Conservation (phyloP, 2,888 invertebrate genomes). For the Lutraria lutraria region DNA sequence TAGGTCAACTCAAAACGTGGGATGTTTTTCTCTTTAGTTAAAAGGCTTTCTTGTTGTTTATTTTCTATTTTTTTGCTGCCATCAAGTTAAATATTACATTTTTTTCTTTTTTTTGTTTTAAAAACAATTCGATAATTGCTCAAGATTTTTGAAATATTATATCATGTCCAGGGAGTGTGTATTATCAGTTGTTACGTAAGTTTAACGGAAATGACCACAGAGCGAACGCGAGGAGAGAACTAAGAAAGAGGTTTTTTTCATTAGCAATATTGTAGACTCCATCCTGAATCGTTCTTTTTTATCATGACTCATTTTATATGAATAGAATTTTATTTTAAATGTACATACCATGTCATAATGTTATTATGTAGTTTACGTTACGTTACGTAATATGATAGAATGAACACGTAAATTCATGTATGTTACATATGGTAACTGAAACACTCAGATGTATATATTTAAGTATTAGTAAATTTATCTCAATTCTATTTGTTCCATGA, state of each 20-base stretch:
- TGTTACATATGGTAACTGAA: conserved; percentile 34
- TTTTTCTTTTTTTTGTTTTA: conserved; percentile 2
- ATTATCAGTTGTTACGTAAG: conserved; percentile 3
- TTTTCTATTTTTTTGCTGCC: conserved; percentile 12
- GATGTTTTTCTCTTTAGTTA: background rate
- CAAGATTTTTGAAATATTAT: conserved; percentile 8
- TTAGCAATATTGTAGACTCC: conserved; percentile 21
- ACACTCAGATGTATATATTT: conserved; percentile 48
- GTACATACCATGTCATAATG: conserved; percentile 24
- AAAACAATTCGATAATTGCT: conserved; percentile 27
- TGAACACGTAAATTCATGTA: conserved; percentile 20
- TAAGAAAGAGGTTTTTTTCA: background rate
- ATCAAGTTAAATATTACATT: conserved; percentile 23
- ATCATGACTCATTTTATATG: conserved; percentile 20
- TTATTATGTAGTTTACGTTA: conserved; percentile 35
- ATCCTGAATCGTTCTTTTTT: background rate
- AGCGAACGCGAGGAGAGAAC: background rate
- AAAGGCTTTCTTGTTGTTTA: background rate
- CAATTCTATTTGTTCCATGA: conserved; percentile 37
- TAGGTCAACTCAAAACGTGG: conserved; percentile 4
- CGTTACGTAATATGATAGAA: conserved; percentile 35
- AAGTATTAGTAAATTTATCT: conserved; percentile 43
- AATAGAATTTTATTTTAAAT: conserved; percentile 26
- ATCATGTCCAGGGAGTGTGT: conserved; percentile 25
- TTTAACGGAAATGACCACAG: conserved; percentile 1